Evolutionary conservation across 1,140 invertebrate species (phyloP).

Genomic region (Lepidurus packardi): DNA sequence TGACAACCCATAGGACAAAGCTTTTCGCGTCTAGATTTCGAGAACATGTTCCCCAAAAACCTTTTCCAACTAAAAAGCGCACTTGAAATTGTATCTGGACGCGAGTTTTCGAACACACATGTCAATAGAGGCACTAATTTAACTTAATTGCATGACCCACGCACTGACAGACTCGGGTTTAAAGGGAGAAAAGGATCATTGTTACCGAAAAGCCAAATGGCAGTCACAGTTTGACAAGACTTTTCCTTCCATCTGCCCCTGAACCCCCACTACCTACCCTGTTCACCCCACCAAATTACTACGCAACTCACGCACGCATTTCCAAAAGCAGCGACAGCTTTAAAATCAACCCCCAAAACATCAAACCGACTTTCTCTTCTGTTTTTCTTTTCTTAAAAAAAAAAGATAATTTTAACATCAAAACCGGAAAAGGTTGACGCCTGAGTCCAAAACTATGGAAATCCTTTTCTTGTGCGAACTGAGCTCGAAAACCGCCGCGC

Average conservation of each 20-base stretch:
- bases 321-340: background rate
- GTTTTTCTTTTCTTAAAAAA: too few species aligned
- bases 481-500: background rate
- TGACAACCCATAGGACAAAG: background rate
- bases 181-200: background rate
- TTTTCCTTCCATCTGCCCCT: conserved; percentile 12
- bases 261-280: background rate
- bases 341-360: background rate
- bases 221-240: conserved; percentile 18
- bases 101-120: too few species aligned
- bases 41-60: too few species aligned
- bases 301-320: conserved; percentile 8
- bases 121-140: too few species aligned
- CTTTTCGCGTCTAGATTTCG: too few species aligned
- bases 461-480: background rate
- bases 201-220: background rate
- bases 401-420: background rate
- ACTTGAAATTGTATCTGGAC: too few species aligned
- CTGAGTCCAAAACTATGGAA: background rate
- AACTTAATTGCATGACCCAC: too few species aligned
- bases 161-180: too few species aligned
- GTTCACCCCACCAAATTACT: background rate
- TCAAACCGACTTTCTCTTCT: background rate
- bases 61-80: too few species aligned
- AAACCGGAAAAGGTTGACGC: background rate